Evolutionary conservation across 2,888 invertebrate species (phyloP).

Genomic region (Microctonus brassicae): DNA sequence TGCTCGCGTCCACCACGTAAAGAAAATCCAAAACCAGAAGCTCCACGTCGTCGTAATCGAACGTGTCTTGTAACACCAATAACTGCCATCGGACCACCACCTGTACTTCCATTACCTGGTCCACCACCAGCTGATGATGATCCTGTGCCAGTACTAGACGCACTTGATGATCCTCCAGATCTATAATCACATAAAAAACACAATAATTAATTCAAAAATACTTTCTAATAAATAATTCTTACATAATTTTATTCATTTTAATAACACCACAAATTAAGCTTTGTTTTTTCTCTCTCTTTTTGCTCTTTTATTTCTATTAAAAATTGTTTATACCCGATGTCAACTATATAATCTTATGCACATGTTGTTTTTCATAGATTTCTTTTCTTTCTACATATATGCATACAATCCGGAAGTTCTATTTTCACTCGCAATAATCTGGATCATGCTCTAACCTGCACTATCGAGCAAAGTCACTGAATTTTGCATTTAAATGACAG

Average conservation of each 20-base stretch:
- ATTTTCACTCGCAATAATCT: not conserved
- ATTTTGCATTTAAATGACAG: constrained; percentile 6
- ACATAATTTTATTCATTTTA: too few species aligned
- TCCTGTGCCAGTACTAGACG: constrained; percentile 56
- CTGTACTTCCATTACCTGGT: constrained; percentile 62
- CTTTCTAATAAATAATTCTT: too few species aligned
- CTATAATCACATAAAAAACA: constrained; percentile 44
- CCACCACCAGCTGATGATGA: constrained; percentile 58
- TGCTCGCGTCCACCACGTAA: constrained; percentile 90
- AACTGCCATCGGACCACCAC: constrained; percentile 72
- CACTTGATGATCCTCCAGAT: constrained; percentile 64
- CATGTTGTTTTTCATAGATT: constrained; percentile 2
- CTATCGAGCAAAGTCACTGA: not conserved
- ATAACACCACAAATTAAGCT: too few species aligned
- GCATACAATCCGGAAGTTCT: not conserved
- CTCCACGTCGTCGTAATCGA: constrained; percentile 73
- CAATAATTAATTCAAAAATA: not conserved
- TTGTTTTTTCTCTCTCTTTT: not conserved
- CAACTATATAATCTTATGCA: not conserved
- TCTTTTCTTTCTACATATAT: not conserved
- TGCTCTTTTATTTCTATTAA: not conserved
- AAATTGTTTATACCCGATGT: not conserved
- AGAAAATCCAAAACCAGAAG: constrained; percentile 84
- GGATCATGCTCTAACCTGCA: not conserved
- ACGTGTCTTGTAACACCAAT: constrained; percentile 75